A percentile compares a stretch with the other conserved stretches of the same genome.
These are phyloP conservation scores for Podarcis cretensis DNA, from an alignment of 2,113 vertebrate species.

Conservation along the genomic window DNA sequence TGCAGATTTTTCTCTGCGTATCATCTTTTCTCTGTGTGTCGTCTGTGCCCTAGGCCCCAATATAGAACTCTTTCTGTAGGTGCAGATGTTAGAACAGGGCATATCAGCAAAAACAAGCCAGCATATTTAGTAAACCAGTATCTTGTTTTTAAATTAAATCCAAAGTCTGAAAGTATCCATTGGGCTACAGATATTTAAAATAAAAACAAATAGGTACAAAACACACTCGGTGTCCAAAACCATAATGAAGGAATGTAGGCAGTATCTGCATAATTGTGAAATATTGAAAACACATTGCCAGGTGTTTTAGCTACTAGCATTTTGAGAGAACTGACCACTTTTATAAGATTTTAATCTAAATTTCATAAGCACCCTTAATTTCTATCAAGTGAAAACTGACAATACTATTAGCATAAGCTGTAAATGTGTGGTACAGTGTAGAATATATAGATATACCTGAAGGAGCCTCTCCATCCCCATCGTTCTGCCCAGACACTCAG, in stretches of 20 bases:
- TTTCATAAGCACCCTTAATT: not conserved
- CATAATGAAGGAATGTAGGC: not conserved
- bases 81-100: not conserved
- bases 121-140: not conserved
- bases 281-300: not conserved
- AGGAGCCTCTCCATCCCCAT: no score
- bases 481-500: no score
- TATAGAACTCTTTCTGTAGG: not conserved
- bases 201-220: not conserved
- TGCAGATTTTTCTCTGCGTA: not conserved
- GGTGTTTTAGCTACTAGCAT: not conserved
- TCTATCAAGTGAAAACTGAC: not conserved
- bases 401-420: not conserved
- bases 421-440: not conserved
- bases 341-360: not conserved
- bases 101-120: not conserved
- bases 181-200: not conserved
- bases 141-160: not conserved
- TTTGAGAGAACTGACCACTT: not conserved
- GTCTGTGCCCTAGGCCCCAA: not conserved
- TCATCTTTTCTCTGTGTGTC: not conserved
- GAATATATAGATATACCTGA: not conserved
- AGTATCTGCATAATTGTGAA: not conserved
- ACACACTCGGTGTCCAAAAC: not conserved
- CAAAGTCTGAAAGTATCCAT: not conserved